Evolutionary conservation across 2,797 vertebrate genomes (phyloP).

Genomic region (Takifugu rubripes): DNA sequence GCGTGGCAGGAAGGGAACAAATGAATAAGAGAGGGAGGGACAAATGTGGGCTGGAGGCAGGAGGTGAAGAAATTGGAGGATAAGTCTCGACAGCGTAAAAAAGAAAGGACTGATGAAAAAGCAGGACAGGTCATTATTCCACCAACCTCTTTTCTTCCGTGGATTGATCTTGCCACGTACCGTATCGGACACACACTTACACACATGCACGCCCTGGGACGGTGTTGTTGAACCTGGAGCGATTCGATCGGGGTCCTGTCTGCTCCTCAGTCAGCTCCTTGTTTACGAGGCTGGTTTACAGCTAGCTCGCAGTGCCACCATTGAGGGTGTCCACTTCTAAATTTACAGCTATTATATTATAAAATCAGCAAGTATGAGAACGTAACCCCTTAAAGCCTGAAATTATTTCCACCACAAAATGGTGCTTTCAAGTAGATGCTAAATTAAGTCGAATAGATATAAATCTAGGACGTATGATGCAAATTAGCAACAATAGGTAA

Average conservation of each 20-base stretch:
- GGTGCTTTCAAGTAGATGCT: no score
- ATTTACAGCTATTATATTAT: conserved; percentile 30
- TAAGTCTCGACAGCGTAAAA: conserved; percentile 14
- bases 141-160: conserved; percentile 38
- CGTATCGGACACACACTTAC: conserved; percentile 3
- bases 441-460: no score
- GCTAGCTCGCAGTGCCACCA: conserved; percentile 23
- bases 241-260: conserved; percentile 58
- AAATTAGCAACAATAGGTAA: no score
- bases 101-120: conserved; percentile 37
- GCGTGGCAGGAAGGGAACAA: conserved; percentile 11
- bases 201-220: conserved; percentile 7
- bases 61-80: conserved; percentile 10
- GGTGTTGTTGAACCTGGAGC: conserved; percentile 46
- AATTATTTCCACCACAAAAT: no score
- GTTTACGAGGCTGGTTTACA: conserved; percentile 57
- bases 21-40: conserved; percentile 15
- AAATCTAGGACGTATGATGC: no score
- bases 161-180: conserved; percentile 43
- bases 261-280: conserved; percentile 33
- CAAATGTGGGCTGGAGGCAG: conserved; percentile 7
- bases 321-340: conserved; percentile 28
- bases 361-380: conserved; percentile 9
- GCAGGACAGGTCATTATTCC: conserved; percentile 54
- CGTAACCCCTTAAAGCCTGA: no score